Percentiles rank a stretch among this genome's conserved stretches.
phyloP scores from a whole-genome alignment of 2,113 vertebrate species.

The Murina feae region DNA sequence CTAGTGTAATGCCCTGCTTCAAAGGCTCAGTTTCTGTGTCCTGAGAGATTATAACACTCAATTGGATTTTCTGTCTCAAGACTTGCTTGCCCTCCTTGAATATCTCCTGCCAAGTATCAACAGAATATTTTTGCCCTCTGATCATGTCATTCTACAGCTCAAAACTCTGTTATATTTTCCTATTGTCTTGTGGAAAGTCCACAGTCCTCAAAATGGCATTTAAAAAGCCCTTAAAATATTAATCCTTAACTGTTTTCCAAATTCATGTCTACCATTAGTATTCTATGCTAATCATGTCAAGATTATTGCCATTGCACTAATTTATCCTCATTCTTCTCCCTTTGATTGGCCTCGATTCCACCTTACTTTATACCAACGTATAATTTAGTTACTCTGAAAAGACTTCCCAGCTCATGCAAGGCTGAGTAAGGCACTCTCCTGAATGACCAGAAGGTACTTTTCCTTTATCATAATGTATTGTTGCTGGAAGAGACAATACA shows the following conservation, averaged over 20 bases:
- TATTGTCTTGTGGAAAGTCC: neutral
- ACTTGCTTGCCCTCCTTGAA: neutral
- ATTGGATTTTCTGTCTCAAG: neutral
- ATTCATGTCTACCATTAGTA: neutral
- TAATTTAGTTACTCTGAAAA: neutral
- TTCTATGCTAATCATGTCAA: neutral
- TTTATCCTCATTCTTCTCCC: neutral
- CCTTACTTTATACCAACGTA: neutral
- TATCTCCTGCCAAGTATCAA: neutral
- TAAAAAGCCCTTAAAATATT: neutral
- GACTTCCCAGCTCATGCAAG: neutral
- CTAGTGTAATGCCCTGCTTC: neutral
- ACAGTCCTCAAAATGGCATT: neutral
- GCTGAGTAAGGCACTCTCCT: neutral
- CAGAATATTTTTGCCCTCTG: neutral
- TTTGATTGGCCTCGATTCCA: neutral
- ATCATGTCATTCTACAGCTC: neutral
- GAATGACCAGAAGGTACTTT: accelerated
- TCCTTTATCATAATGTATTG: neutral
- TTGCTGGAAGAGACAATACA: neutral
- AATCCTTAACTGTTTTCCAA: neutral
- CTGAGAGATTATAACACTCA: neutral
- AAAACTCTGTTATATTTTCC: neutral
- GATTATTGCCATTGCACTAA: neutral
- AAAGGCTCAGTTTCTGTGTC: neutral